Evolutionary conservation across 92 coral and sea anemone genomes (phyloP).

Genomic region (Anthopleura xanthogrammica): DNA sequence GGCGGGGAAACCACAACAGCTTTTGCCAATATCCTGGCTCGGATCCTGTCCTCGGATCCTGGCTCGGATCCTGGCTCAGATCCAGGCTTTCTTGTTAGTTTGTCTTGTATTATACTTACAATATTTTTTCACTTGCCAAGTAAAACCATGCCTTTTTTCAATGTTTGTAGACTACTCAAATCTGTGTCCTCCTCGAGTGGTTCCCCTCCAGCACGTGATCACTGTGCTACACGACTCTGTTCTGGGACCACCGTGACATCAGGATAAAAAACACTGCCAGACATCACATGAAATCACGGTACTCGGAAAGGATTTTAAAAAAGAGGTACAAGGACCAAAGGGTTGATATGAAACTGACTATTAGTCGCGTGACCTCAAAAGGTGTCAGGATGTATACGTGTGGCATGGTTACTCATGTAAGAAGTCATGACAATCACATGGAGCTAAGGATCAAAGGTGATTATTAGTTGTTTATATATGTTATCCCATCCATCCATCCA

Average conservation of each 20-base stretch:
- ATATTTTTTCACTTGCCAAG: no score
- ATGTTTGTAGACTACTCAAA: not conserved
- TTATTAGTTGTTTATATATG: not conserved
- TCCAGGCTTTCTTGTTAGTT: no score
- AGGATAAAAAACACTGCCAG: not conserved
- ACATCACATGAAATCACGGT: not conserved
- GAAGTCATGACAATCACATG: not conserved
- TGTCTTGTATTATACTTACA: no score
- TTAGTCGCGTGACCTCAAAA: not conserved
- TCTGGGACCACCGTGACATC: constrained; percentile 16
- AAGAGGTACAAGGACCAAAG: constrained; percentile 4
- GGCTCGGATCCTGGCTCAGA: no score
- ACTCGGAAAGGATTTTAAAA: not conserved
- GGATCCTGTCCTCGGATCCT: no score
- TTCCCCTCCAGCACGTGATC: not conserved
- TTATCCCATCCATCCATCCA: no score
- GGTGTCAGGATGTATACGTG: not conserved
- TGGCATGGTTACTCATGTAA: constrained; percentile 3
- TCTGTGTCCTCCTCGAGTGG: constrained; percentile 1
- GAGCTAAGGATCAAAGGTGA: not conserved
- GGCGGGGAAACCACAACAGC: no score
- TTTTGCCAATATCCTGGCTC: no score
- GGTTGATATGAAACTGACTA: not conserved
- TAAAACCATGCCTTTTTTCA: no score
- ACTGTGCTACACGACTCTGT: constrained; percentile 20